Evolutionary conservation across 2,797 vertebrate genomes (phyloP).

Genomic region (Peromyscus melanophrys): DNA sequence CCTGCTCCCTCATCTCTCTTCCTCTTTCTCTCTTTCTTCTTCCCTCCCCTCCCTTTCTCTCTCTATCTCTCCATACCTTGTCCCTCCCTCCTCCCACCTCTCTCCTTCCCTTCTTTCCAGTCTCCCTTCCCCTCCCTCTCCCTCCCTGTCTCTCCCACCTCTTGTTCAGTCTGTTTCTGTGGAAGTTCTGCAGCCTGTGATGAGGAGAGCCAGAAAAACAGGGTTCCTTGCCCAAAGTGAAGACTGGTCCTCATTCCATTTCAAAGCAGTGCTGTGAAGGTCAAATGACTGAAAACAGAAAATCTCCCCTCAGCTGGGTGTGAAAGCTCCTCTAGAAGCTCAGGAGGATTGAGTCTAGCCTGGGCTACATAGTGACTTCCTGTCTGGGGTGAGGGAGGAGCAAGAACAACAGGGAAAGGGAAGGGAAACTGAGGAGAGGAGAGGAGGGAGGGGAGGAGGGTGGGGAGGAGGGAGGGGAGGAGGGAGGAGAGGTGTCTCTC

Average conservation of each 20-base stretch:
- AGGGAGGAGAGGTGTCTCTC: no score
- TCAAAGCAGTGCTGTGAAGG: neutral
- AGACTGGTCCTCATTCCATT: neutral
- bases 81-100: neutral
- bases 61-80: neutral
- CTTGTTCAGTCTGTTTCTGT: slow-evolving; percentile 2
- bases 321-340: neutral
- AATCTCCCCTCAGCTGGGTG: neutral
- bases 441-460: rapidly evolving
- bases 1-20: neutral
- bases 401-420: neutral
- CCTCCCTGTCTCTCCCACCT: no score
- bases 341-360: no score
- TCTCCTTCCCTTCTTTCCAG: neutral
- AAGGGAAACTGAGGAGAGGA: neutral
- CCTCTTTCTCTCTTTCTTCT: no score
- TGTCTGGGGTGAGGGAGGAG: no score
- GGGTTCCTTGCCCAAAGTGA: neutral
- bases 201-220: neutral
- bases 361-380: neutral
- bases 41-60: no score
- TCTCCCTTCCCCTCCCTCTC: neutral
- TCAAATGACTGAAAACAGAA: neutral
- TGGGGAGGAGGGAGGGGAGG: rapidly evolving
- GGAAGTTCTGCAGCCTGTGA: neutral